These are phyloP conservation scores for Hydractinia echinata DNA, from an alignment of 30 jellyfish, hydroid and myxozoan species.

Conservation along the genomic window DNA sequence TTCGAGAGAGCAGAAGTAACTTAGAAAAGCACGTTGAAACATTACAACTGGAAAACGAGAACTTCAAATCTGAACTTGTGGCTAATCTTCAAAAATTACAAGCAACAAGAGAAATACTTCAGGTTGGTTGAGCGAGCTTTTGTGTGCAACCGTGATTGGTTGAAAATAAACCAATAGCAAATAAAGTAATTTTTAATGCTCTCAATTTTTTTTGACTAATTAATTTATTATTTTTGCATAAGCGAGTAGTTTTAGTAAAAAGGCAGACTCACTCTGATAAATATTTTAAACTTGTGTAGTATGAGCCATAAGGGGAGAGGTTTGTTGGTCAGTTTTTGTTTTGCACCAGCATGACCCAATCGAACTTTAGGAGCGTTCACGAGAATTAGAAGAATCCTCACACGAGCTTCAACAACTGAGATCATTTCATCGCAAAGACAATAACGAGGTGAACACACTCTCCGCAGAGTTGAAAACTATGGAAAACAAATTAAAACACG, in stretches of 20 bases:
- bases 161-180: not conserved
- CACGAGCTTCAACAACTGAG: slow-evolving; percentile 33
- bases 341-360: too few relatives aligned
- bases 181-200: not conserved
- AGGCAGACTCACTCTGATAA: too few relatives aligned
- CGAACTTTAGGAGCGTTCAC: slow-evolving; percentile 42
- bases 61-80: slow-evolving; percentile 28
- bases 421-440: not conserved
- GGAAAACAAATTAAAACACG: slow-evolving; percentile 64
- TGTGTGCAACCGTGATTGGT: not conserved
- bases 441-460: slow-evolving; percentile 27
- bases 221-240: not conserved
- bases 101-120: slow-evolving; percentile 24
- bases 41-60: not conserved
- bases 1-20: slow-evolving; percentile 2
- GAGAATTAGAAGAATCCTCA: slow-evolving; percentile 46
- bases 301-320: too few relatives aligned
- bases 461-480: slow-evolving; percentile 48
- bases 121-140: not conserved
- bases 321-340: too few relatives aligned
- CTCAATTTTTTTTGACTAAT: not conserved
- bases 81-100: slow-evolving; percentile 28
- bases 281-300: too few relatives aligned
- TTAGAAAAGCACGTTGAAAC: not conserved
- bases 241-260: too few relatives aligned